Evolutionary conservation across 2,888 invertebrate species (phyloP), one percentile per base, ranked within the genome.

Genomic region (Drosophila acutilabella): DNA sequence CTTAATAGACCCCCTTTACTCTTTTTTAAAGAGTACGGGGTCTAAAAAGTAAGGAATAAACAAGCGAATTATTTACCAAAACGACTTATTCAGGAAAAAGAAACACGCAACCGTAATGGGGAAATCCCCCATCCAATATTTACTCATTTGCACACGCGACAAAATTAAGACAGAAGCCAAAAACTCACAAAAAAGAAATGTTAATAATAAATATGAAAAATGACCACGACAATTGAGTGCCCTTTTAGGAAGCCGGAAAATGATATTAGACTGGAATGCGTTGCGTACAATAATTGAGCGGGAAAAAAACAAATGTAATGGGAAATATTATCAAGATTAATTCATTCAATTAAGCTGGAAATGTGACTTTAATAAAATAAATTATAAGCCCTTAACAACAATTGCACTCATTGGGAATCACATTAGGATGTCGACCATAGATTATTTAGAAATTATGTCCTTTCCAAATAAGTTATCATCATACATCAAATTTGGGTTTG

Each of bases 41-140:
- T n/a, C 59, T 62, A 52, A 67, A 58, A 77, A 71, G 45, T 57
- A 74, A 60, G 60, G 74, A 74, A 80, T 70, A 71, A 81, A 81
- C 71, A 67, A 81, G 64, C 61, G 52, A 81, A 71, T 74, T 74
- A 79, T 79, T 81, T 81, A 71, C 74, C 44, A 62, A 71, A 71
- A 58, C 74, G 78, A 71, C 64, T 60, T 50, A 56, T 45, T 69
- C 45, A 45, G 38, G 38, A 36, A 64, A 54, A 13, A 41, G 23
- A 33, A 65, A 47, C 79, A 77, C 74, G 73, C 71, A 61, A 67
- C n/a, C 26, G n/a, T 56, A 45, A 45, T 50, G 45, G 7, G 41
- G 7, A 33, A 59, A 48, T 47, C 16, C 30, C 38, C 38, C 42
- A 11, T 36, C 13, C 36, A 5, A 6, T 14, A 36, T 23, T 38